A percentile compares a stretch with the other conserved stretches of the same genome.
phyloP scores from a whole-genome alignment of 2,113 vertebrate species.

The Cardinalis cardinalis region DNA sequence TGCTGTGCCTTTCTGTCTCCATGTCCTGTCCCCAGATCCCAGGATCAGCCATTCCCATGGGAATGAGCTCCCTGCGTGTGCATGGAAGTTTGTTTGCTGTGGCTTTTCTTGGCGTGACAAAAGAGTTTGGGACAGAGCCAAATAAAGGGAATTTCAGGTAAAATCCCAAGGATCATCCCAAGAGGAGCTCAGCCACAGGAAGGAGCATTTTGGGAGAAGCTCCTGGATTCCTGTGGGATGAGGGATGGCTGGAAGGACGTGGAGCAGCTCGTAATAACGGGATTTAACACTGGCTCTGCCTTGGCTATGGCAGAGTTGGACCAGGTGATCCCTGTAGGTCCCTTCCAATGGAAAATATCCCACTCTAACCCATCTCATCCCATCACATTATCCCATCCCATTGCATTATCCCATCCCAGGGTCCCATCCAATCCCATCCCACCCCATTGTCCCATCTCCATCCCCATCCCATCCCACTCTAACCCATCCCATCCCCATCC shows the following conservation, averaged over 20 bases:
- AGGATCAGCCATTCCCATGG: not conserved
- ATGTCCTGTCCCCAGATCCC: fast-evolving
- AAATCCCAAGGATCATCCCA: not conserved
- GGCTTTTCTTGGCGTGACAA: not conserved
- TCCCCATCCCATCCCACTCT: too few species aligned
- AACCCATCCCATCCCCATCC: too few species aligned
- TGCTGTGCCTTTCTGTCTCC: fast-evolving
- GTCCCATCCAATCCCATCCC: not conserved
- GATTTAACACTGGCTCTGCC: not conserved
- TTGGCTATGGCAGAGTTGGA: not conserved
- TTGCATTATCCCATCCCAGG: too few species aligned
- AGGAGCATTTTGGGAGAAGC: not conserved
- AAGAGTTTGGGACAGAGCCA: not conserved
- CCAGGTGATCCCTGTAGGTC: not conserved
- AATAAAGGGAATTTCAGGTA: not conserved
- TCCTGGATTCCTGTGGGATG: not conserved
- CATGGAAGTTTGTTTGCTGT: not conserved
- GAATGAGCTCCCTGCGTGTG: not conserved
- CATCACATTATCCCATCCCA: not conserved
- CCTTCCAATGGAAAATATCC: not conserved
- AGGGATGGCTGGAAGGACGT: fast-evolving
- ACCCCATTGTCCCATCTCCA: not conserved
- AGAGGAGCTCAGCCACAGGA: not conserved
- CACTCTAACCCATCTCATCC: not conserved
- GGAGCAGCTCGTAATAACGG: fast-evolving